Evolutionary conservation across 2,888 invertebrate species (phyloP), one percentile per base, ranked within the genome.

Genomic region (Oithona nana): DNA sequence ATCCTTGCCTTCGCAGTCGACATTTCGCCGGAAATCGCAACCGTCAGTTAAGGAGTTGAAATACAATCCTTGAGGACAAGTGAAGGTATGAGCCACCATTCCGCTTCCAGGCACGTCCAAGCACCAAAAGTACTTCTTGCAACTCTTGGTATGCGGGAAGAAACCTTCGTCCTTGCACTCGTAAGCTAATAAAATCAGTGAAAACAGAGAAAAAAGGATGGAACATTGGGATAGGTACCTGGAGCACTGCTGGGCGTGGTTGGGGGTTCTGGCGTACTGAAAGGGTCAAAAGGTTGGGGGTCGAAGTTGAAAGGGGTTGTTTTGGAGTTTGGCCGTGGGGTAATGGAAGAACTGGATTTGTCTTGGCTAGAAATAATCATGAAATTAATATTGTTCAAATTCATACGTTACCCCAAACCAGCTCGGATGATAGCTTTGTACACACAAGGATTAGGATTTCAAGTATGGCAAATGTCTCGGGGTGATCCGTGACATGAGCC

Each of bases 121-220:
- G 71, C 92, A 92, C 90, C 92, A 92, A 75, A 87, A 92, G 71
- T 92, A 92, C 71, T 90, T 90, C 72, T 89, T 88, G 73, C 92
- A 92, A 73, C 92, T 90, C 50, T 86, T 80, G 0, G 90, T 90
- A 75, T 92, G 89, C 20, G 83, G 83, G 75, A 83, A 92, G 77
- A 92, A 92, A 1, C 92, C 92, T 76, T 92, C 92, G 66, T 92
- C 90, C 68, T 82, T 84, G 71, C 92, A 92, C 71, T 87, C 87
- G 74, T 92, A 92, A 71, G 86, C 88, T 84, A 39, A 39, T 39
- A 52, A 52, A 52, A 51, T n/a, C 11, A 28, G 8, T 28, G 28
- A 57, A 57, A 2, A 57, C 3, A 11, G 24, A 39, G 16, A 22
- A 28, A 2, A 26, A 20, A 2, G n/a, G 24, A 26, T 13, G 3